Conservation (phyloP, 2,888 invertebrate genomes). For the Amblyjoppa fuscipennis region DNA sequence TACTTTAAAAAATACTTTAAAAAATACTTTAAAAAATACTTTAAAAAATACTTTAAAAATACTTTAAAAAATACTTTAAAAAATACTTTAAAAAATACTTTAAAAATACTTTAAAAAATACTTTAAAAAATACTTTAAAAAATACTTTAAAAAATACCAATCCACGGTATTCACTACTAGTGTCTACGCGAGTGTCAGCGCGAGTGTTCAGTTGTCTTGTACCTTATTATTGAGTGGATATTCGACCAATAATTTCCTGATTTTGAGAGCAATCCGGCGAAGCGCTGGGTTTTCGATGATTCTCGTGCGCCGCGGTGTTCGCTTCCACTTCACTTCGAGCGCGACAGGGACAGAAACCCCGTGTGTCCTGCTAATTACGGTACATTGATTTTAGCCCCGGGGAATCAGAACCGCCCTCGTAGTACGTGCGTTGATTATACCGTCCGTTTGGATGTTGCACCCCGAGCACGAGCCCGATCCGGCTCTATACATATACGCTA, state of each 20-base stretch:
- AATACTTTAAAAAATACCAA: no score
- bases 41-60: no score
- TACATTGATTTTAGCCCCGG: conserved; percentile 65
- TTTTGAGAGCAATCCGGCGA: no score
- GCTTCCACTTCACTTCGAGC: background rate
- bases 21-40: no score
- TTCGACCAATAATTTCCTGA: background rate
- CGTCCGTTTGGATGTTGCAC: conserved; percentile 51
- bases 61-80: no score
- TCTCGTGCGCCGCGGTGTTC: conserved; percentile 17
- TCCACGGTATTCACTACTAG: no score
- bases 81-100: no score
- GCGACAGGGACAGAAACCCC: conserved; percentile 11
- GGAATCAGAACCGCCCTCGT: conserved; percentile 51
- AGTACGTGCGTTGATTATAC: conserved; percentile 66
- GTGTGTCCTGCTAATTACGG: conserved; percentile 64
- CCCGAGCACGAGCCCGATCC: conserved; percentile 15
- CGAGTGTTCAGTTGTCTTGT: no score
- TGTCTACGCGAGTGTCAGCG: no score
- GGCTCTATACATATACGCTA: conserved; percentile 1
- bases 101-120: no score
- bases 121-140: no score
- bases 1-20: no score
- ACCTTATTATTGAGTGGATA: background rate
- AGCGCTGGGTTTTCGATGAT: background rate